Evolutionary conservation across 1,140 invertebrate genomes (phyloP), one percentile per base, ranked within the genome.

Genomic region (Drosophila watanabei): DNA sequence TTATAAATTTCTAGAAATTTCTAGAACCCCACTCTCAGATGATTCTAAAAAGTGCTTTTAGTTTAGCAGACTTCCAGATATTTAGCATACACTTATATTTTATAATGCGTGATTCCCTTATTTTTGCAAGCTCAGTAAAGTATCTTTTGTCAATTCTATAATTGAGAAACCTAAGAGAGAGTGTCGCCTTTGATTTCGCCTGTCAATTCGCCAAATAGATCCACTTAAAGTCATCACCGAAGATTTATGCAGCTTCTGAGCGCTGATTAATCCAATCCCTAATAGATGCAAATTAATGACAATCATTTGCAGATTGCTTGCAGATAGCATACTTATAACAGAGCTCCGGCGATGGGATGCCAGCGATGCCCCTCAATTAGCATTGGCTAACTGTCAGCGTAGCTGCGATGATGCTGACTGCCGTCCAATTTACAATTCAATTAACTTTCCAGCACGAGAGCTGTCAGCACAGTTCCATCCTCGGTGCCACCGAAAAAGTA

Each of bases 401-500:
- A 52, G 16, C 32, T 30, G 48, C 24, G 48, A 49, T 49, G 48
- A 49, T 30, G 48, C 48, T 65, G 76, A 76, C 71, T 87, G 52
- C 70, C 73, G 61, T 66, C 73, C 85, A 89, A 89, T 88, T 89
- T 84, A 89, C 81, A 89, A 85, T 88, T 88, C 84, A 88, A 88
- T 88, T 88, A 88, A 88, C 77, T 88, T 89, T 80, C 82, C 69
- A 88, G 68, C 71, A 76, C 54, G 54, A 66, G 39, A 70, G 77
- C 84, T 87, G 80, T 87, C 84, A 89, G 77, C 85, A 87, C 77
- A 75, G 60, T 68, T 75, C 43, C 60, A 60, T 37, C 54, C 30
- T 48, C 65, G 30, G 30, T 46, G 35, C 35, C 54, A 39, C 54
- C 54, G 54, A 62, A 65, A 70, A 69, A 73, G 59, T 77, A 88